Evolutionary conservation across 2,113 vertebrate species (phyloP).

Genomic region (Psammodynastes pulverulentus): DNA sequence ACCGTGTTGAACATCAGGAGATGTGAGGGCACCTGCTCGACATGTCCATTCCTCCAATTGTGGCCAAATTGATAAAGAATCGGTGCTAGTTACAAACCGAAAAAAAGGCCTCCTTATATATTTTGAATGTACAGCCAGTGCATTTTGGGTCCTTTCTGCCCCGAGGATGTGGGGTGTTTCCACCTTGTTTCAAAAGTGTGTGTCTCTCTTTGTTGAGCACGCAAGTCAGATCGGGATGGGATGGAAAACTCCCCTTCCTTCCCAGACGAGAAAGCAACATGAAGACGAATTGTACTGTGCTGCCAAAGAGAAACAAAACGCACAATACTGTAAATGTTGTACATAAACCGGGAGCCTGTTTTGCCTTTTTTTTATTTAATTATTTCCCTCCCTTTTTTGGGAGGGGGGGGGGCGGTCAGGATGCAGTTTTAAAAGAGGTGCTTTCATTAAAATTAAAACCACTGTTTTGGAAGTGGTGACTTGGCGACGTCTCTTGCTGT

Average conservation of each 20-base stretch:
- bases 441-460: constrained; percentile 35
- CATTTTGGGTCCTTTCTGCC: not conserved
- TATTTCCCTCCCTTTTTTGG: not conserved
- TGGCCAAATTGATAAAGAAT: not conserved
- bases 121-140: not conserved
- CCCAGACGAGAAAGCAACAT: not conserved
- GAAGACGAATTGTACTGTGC: not conserved
- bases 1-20: not conserved
- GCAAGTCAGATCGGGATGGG: accelerated
- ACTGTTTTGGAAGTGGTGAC: not conserved
- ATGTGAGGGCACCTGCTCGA: not conserved
- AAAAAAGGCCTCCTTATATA: not conserved
- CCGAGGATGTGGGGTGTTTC: not conserved
- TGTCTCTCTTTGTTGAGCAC: accelerated
- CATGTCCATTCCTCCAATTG: not conserved
- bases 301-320: not conserved
- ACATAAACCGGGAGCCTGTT: not conserved
- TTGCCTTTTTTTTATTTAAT: constrained; percentile 40
- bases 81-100: no score
- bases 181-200: constrained; percentile 17
- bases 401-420: no score
- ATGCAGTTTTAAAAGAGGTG: constrained; percentile 1
- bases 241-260: not conserved
- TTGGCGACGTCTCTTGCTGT: not conserved
- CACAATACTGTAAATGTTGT: constrained; percentile 18